Percentiles rank a stretch among this genome's conserved stretches.
phyloP scores from a whole-genome alignment of 1,140 invertebrate species.

The Sinella curviseta region DNA sequence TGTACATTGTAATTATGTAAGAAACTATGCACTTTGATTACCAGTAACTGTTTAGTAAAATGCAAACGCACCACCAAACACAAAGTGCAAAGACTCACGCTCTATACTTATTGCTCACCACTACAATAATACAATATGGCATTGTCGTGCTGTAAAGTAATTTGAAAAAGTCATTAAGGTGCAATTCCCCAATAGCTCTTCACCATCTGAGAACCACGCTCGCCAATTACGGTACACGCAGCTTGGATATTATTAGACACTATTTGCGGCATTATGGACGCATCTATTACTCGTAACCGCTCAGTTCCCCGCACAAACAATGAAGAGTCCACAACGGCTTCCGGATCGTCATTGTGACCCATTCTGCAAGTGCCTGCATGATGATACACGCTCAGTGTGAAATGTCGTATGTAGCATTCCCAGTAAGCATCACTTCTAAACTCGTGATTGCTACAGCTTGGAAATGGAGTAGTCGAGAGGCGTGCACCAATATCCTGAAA shows the following conservation, averaged over 20 bases:
- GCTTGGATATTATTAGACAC: slow-evolving; percentile 46
- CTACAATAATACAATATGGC: too few species aligned
- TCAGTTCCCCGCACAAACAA: slow-evolving; percentile 54
- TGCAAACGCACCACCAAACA: too few species aligned
- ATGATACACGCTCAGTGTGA: slow-evolving; percentile 53
- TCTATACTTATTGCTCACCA: too few species aligned
- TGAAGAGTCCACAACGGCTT: slow-evolving; percentile 55
- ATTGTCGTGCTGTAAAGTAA: not conserved
- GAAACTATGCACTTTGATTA: not conserved
- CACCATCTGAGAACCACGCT: slow-evolving; percentile 60
- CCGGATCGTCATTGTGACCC: slow-evolving; percentile 51
- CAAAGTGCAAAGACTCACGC: too few species aligned
- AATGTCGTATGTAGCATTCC: slow-evolving; percentile 50
- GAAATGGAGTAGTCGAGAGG: slow-evolving; percentile 41
- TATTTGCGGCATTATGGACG: slow-evolving; percentile 57
- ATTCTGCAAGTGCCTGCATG: slow-evolving; percentile 56
- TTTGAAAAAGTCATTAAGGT: not conserved
- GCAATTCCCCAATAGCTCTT: slow-evolving; percentile 43
- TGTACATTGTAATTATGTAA: not conserved
- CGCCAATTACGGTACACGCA: slow-evolving; percentile 59
- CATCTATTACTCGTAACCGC: slow-evolving; percentile 56
- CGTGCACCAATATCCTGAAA: slow-evolving; percentile 39
- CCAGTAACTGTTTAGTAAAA: too few species aligned
- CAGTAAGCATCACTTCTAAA: slow-evolving; percentile 51
- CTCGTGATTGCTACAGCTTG: slow-evolving; percentile 48